phyloP scores from a whole-genome alignment of 2,797 vertebrate genomes.

The Mus minutoides region DNA sequence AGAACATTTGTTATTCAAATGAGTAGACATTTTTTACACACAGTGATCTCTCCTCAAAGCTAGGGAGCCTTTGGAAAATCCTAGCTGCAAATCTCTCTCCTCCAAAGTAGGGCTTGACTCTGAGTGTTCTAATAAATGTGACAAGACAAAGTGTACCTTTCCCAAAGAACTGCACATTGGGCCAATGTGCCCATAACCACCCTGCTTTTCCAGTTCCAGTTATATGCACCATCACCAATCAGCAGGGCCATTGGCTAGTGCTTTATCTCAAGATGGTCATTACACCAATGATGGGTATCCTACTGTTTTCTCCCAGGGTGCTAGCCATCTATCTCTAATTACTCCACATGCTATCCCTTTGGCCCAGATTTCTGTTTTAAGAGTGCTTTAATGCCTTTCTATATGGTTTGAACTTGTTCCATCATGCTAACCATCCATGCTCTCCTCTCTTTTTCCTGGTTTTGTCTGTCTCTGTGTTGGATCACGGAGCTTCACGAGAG shows the following conservation, averaged over 20 bases:
- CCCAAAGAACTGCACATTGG: not conserved
- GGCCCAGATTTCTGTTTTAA: conserved; percentile 15
- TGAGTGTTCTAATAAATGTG: conserved; percentile 16
- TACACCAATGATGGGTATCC: not conserved
- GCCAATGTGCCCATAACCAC: not conserved
- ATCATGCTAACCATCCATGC: not conserved
- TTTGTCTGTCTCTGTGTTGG: not conserved
- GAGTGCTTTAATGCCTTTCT: conserved; percentile 4
- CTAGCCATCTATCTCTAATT: not conserved
- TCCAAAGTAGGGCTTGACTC: not conserved
- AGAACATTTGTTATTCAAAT: not conserved
- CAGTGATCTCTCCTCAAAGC: not conserved
- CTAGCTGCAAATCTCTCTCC: not conserved
- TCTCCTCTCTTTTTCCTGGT: not conserved
- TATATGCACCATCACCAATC: not conserved
- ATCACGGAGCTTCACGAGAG: not conserved
- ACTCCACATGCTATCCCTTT: not conserved
- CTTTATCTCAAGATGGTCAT: not conserved
- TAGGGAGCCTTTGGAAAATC: conserved; percentile 6
- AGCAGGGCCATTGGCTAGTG: not conserved
- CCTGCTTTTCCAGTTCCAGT: not conserved
- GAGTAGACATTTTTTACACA: not conserved
- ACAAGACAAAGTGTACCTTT: not conserved
- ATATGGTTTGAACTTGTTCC: not conserved
- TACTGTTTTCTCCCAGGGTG: not conserved